Percentiles rank a stretch among this genome's conserved stretches.
phyloP scores from a whole-genome alignment of 64 coral and sea anemone genomes.

The Montipora capricornis region DNA sequence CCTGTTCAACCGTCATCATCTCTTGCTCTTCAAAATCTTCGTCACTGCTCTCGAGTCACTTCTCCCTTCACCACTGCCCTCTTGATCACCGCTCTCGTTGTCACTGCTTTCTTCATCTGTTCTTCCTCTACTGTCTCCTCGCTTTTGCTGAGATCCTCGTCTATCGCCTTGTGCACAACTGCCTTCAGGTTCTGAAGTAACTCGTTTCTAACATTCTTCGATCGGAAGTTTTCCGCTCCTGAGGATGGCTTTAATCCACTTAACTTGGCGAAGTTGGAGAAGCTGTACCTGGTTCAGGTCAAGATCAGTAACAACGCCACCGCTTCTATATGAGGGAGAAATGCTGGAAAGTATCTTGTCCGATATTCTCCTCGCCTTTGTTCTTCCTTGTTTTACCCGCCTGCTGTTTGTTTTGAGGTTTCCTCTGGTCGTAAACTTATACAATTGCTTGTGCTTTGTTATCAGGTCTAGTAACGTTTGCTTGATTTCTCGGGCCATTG shows the following conservation, averaged over 20 bases:
- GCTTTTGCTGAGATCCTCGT: too few species aligned
- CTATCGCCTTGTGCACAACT: background rate
- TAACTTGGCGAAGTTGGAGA: conserved; percentile 5
- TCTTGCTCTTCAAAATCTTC: too few species aligned
- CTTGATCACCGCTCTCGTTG: background rate
- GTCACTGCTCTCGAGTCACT: too few species aligned
- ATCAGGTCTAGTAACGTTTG: background rate
- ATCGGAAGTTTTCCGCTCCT: conserved; percentile 3
- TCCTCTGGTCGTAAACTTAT: background rate
- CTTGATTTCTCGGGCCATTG: conserved; percentile 14
- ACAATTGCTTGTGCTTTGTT: background rate
- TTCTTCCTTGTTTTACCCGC: conserved; percentile 25
- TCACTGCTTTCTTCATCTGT: too few species aligned
- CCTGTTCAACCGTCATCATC: too few species aligned
- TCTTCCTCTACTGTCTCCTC: too few species aligned
- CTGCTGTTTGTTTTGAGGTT: conserved; percentile 12
- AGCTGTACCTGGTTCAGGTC: conserved; percentile 14
- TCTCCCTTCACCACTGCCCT: too few species aligned
- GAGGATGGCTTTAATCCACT: conserved; percentile 18
- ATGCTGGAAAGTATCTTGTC: background rate
- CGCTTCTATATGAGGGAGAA: background rate
- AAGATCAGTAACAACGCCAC: conserved; percentile 1
- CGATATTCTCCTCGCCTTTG: conserved; percentile 1
- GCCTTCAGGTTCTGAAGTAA: conserved; percentile 25
- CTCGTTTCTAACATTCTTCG: background rate